Conservation (phyloP, 2,113 vertebrate genomes). For the Laticauda colubrina region DNA sequence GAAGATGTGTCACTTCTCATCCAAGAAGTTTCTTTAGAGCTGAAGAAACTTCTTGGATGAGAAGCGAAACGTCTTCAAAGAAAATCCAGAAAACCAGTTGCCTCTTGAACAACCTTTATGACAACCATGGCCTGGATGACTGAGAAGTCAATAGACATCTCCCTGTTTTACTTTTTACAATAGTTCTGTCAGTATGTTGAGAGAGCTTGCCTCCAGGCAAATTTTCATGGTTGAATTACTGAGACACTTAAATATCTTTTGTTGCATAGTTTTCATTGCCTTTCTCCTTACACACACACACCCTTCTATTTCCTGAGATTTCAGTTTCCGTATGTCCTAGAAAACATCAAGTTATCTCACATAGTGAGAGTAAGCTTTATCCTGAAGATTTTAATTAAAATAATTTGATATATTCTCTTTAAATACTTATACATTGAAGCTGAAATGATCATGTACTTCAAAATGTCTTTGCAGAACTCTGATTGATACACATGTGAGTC, state of each 20-base stretch:
- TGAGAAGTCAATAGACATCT: neutral
- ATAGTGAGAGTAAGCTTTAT: no score
- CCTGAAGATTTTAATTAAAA: neutral
- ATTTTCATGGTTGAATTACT: neutral
- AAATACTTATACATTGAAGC: neutral
- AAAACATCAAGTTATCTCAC: neutral
- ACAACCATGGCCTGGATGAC: no score
- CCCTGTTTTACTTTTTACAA: neutral
- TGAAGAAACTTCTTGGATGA: no score
- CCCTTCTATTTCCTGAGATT: neutral
- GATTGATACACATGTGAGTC: neutral
- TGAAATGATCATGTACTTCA: neutral
- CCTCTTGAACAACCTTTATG: no score
- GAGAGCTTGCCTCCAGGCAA: neutral
- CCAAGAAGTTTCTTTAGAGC: no score
- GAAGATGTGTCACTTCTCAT: no score
- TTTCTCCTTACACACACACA: no score
- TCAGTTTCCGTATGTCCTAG: neutral
- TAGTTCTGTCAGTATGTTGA: neutral
- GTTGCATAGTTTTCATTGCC: neutral
- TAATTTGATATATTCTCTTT: neutral
- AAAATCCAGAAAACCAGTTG: no score
- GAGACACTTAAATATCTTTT: neutral
- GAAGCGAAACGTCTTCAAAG: no score
- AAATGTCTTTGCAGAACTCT: neutral